Percentiles rank a stretch among this genome's conserved stretches.
Conservation (phyloP, 1,140 invertebrate genomes). For the Bombus balteatus region DNA sequence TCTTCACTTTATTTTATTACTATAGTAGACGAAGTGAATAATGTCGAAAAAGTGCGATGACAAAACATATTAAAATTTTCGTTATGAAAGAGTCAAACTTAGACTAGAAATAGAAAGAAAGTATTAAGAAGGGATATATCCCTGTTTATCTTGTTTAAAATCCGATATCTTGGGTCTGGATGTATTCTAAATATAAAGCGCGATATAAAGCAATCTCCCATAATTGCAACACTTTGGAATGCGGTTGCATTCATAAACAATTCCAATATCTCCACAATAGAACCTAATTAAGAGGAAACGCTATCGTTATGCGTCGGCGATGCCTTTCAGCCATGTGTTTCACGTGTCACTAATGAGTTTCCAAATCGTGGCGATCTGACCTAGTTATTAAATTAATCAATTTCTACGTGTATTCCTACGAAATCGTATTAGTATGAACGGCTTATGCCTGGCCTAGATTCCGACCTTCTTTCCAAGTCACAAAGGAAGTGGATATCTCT, state of each 20-base stretch:
- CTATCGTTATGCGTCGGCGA: not conserved
- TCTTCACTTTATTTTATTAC: too few relatives aligned
- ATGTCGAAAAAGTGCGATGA: not conserved
- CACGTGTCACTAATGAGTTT: slow-evolving; percentile 1
- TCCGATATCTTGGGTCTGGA: not conserved
- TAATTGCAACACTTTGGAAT: not conserved
- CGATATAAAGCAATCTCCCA: not conserved
- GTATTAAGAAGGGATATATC: not conserved
- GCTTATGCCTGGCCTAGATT: slow-evolving; percentile 2
- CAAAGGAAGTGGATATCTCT: slow-evolving; percentile 20
- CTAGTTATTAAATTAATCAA: slow-evolving; percentile 35
- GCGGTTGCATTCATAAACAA: not conserved
- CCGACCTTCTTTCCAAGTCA: not conserved
- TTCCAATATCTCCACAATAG: not conserved
- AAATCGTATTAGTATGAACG: not conserved
- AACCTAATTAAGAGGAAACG: slow-evolving; percentile 29
- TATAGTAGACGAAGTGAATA: too few relatives aligned
- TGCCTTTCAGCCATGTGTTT: not conserved
- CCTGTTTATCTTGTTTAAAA: not conserved
- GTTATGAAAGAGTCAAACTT: not conserved
- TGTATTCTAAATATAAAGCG: too few relatives aligned
- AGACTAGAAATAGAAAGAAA: not conserved
- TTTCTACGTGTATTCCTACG: not conserved
- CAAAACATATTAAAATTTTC: not conserved
- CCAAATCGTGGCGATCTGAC: slow-evolving; percentile 10